Percentiles rank a stretch among this genome's conserved stretches.
phyloP scores from a whole-genome alignment of 2,797 vertebrate genomes.

The Premnoplex brunnescens region DNA sequence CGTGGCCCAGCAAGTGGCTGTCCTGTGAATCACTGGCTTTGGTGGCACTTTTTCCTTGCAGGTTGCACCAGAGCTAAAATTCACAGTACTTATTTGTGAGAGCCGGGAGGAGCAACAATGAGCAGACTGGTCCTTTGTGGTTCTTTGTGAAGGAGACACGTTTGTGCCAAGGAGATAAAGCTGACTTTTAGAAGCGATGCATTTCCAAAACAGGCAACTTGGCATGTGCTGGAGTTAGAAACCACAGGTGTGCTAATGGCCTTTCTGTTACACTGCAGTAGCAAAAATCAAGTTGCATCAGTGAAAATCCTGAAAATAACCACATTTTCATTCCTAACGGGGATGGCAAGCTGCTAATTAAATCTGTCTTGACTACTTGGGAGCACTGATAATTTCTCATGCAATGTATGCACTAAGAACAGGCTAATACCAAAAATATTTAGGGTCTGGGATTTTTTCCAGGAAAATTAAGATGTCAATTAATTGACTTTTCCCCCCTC shows the following conservation, averaged over 20 bases:
- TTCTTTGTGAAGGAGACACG: too few relatives aligned
- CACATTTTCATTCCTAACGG: neutral
- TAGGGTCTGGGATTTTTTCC: neutral
- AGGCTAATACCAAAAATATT: neutral
- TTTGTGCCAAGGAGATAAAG: neutral
- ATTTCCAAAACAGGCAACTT: neutral
- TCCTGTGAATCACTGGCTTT: neutral
- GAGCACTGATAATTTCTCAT: neutral
- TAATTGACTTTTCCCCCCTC: neutral
- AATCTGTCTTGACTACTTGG: neutral
- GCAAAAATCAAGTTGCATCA: neutral
- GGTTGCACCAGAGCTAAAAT: neutral
- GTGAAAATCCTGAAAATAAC: conserved; percentile 1
- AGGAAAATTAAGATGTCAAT: conserved; percentile 17
- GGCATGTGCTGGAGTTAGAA: neutral
- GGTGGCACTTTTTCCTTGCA: neutral
- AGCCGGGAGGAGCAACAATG: neutral
- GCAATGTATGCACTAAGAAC: neutral
- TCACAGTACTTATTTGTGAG: neutral
- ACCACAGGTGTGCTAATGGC: neutral
- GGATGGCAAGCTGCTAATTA: conserved; percentile 21
- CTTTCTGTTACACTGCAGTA: neutral
- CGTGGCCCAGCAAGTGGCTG: neutral
- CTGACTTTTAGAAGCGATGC: neutral
- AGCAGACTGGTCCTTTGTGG: neutral